Evolutionary conservation across 2,888 invertebrate species (phyloP), one percentile per base, ranked within the genome.

Genomic region (Salticus scenicus): DNA sequence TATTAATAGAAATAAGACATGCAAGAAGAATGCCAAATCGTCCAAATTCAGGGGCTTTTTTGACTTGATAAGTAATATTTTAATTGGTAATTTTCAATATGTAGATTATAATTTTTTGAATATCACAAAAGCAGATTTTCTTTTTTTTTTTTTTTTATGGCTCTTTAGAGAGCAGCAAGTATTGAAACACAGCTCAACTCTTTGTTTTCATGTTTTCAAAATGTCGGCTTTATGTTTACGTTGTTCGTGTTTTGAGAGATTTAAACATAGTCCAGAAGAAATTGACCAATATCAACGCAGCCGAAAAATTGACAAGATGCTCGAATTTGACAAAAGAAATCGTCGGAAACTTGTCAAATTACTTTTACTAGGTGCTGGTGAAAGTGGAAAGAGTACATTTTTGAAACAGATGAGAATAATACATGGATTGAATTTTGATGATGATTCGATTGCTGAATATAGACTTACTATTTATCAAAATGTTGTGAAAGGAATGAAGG

Each of bases 321-420:
- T 97, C 88, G 95, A 96, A 92, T 95, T 95, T 91, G 97, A 97
- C 91, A 96, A 95, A 91, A 94, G 96, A 91, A 93, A 94, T 85
- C 93, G 95, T 90, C 94, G 96, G 90, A 93, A 96, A 90, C 96
- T 97, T 93, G 96, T 97, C 89, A 97, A 97, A 93, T 93, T 98
- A 90, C 92, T 98, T 90, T 93, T 98, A 89, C 93, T 98, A 88
- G 98, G 98, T 89, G 97, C 97, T 90, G 98, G 98, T 90, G 93
- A 93, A 90, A 93, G 93, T 88, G 93, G 93, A 64, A 93, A 93
- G 90, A 93, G 93, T 88, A 93, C 93, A 10, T 93, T 93, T 89
- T 90, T 98, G 89, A 98, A 98, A 92, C 98, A 98, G 94, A 98
- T 98, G 98, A 94, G 96, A 92, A 98, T 98, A 91, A 98, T 98